Evolutionary conservation across 2,113 vertebrate species (phyloP).

Genomic region (Chinchilla lanigera): DNA sequence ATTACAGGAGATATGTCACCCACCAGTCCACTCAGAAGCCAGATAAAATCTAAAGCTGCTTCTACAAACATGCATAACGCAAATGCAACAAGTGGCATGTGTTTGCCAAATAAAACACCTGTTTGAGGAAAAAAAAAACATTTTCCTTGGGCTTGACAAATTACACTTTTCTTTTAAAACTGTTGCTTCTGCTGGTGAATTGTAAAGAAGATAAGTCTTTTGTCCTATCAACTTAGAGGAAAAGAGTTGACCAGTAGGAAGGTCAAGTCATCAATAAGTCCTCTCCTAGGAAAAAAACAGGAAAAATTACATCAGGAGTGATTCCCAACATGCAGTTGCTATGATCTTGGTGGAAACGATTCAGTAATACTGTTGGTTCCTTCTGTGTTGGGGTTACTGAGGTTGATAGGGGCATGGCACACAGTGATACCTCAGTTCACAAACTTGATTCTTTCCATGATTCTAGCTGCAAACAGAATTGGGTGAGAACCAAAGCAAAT

Average conservation of each 20-base stretch:
- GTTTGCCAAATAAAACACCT: slow-evolving; percentile 45
- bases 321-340: neutral
- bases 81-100: neutral
- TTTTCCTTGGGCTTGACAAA: slow-evolving; percentile 37
- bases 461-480: neutral
- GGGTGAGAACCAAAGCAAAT: neutral
- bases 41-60: slow-evolving; percentile 57
- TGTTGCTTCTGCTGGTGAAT: neutral
- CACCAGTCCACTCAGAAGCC: slow-evolving; percentile 66
- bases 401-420: neutral
- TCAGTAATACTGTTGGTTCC: neutral
- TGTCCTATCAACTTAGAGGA: neutral
- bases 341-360: neutral
- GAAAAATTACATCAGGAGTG: neutral
- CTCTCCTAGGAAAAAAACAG: neutral
- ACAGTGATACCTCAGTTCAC: neutral
- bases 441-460: neutral
- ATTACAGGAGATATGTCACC: slow-evolving; percentile 65
- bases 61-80: neutral
- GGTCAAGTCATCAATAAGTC: neutral
- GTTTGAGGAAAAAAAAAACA: neutral
- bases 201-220: slow-evolving; percentile 22
- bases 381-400: neutral
- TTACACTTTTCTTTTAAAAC: slow-evolving; percentile 25
- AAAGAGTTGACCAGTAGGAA: neutral